phyloP scores from a whole-genome alignment of 1,140 invertebrate species.

The Macrotrachela quadricornifera region DNA sequence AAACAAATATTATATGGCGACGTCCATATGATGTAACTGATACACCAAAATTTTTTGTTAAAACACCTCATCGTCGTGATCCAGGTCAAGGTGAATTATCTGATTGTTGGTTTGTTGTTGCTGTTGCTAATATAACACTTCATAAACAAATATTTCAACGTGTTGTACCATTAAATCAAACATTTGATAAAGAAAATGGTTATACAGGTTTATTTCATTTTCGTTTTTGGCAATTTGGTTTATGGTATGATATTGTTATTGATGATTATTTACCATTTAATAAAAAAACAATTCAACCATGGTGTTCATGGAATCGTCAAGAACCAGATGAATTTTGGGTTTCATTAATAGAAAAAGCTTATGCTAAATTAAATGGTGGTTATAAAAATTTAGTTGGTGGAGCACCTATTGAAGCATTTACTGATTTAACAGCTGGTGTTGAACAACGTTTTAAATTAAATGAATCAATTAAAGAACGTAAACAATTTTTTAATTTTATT shows the following conservation, averaged over 20 bases:
- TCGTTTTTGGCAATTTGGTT: conserved; percentile 31
- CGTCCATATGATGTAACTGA: neutral
- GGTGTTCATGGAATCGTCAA: conserved; percentile 27
- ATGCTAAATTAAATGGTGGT: conserved; percentile 28
- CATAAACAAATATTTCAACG: neutral
- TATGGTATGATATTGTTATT: conserved; percentile 30
- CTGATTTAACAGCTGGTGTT: conserved; percentile 22
- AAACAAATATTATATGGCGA: neutral
- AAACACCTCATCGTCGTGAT: neutral
- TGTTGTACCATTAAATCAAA: neutral
- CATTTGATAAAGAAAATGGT: neutral
- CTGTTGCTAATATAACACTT: neutral
- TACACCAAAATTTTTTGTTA: neutral
- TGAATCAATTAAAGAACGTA: conserved; percentile 15
- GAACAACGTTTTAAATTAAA: conserved; percentile 25
- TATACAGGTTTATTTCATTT: conserved; percentile 23
- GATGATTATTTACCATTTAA: conserved; percentile 30
- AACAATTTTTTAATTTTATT: neutral
- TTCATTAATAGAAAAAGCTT: conserved; percentile 33
- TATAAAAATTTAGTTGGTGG: conserved; percentile 20
- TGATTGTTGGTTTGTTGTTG: neutral
- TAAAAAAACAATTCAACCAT: conserved; percentile 21
- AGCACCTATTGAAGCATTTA: conserved; percentile 19
- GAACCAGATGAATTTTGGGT: conserved; percentile 33
- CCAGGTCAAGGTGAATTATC: neutral